Percentiles rank a stretch among this genome's conserved stretches.
Conservation (phyloP, 2,113 vertebrate species). For the Benitochromis conjunctus region DNA sequence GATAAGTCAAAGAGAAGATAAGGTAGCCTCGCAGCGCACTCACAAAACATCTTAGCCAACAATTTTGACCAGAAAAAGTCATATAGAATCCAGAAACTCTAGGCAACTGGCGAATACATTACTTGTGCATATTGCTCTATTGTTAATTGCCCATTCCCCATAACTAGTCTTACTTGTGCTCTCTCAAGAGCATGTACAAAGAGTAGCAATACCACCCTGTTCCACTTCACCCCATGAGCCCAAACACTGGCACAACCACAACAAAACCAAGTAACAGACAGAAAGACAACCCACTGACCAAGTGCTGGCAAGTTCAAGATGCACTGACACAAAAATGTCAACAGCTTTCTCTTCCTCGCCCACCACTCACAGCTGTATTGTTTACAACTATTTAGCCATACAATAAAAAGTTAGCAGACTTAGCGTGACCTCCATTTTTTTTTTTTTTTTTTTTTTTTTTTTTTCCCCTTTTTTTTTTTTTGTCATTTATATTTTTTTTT, state of each 20-base stretch:
- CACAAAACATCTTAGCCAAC: slow-evolving; percentile 22
- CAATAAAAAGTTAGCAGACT: slow-evolving; percentile 33
- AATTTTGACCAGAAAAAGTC: slow-evolving; percentile 34
- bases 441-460: not conserved
- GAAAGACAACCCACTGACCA: not conserved
- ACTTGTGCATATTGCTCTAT: slow-evolving; percentile 36
- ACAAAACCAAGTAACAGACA: slow-evolving; percentile 18
- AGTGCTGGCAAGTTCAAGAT: not conserved
- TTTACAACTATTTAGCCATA: slow-evolving; percentile 6
- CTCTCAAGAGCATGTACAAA: not conserved
- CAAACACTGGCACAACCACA: not conserved
- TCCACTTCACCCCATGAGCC: not conserved
- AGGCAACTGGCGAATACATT: not conserved
- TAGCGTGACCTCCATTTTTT: slow-evolving; percentile 11
- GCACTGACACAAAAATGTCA: not conserved
- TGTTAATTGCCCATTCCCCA: slow-evolving; percentile 32
- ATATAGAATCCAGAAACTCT: not conserved
- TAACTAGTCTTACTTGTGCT: not conserved
- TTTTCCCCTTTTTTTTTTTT: too few relatives aligned
- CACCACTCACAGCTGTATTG: not conserved
- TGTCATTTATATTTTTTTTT: too few relatives aligned
- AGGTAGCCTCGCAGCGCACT: not conserved
- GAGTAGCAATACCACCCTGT: not conserved
- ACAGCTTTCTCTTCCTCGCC: not conserved
- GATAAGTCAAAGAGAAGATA: not conserved